Conservation (phyloP, 2,888 invertebrate species). For the Tanytarsus gracilentus region DNA sequence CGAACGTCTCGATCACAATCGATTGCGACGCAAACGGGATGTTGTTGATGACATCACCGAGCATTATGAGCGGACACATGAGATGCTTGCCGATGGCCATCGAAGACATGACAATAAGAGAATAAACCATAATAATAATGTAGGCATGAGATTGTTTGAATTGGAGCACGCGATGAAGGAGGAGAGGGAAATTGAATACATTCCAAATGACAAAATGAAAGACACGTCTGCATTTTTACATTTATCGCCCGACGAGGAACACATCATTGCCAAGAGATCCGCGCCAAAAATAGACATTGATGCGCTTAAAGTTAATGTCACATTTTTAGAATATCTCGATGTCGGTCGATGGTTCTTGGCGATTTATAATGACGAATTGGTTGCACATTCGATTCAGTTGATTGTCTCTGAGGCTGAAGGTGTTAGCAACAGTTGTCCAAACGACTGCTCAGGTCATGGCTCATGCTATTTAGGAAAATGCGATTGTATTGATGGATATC, state of each 20-base stretch:
- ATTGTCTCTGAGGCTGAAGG: constrained; percentile 82
- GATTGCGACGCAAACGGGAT: constrained; percentile 48
- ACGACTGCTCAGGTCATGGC: constrained; percentile 85
- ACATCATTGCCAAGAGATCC: constrained; percentile 37
- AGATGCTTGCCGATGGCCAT: constrained; percentile 32
- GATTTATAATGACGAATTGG: constrained; percentile 85
- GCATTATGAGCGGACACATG: constrained; percentile 35
- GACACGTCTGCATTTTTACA: constrained; percentile 31
- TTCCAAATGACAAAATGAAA: background rate
- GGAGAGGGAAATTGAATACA: background rate
- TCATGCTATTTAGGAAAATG: constrained; percentile 89
- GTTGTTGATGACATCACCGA: constrained; percentile 30
- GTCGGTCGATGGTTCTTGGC: constrained; percentile 90
- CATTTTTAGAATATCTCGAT: constrained; percentile 77
- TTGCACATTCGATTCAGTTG: constrained; percentile 75
- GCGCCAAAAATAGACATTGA: constrained; percentile 50
- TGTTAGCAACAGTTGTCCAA: constrained; percentile 82
- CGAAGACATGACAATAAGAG: constrained; percentile 42
- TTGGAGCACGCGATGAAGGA: background rate
- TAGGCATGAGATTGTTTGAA: background rate
- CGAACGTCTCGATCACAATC: constrained; percentile 67
- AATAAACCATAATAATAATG: constrained; percentile 16
- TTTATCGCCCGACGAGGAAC: constrained; percentile 34
- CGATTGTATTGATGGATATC: constrained; percentile 85
- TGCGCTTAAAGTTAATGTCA: constrained; percentile 73